Conservation (phyloP, 92 coral and sea anemone species). For the Phenganax subtilis region DNA sequence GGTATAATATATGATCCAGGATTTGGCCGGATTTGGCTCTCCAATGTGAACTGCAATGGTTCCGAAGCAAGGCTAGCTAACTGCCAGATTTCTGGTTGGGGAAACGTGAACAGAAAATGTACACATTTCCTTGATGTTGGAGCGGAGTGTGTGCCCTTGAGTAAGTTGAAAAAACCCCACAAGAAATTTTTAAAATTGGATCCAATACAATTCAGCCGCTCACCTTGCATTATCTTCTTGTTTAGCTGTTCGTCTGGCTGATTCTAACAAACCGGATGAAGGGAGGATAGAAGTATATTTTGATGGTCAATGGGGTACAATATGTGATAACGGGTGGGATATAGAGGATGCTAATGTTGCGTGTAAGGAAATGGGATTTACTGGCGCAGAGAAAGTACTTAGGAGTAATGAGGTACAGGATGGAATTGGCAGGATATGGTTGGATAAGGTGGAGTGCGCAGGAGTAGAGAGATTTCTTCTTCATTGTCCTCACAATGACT, state of each 20-base stretch:
- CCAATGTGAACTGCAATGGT: slow-evolving; percentile 15
- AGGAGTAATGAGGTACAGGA: slow-evolving; percentile 1
- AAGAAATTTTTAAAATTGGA: neutral
- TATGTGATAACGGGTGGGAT: slow-evolving; percentile 37
- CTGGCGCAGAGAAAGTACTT: slow-evolving; percentile 16
- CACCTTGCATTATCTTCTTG: neutral
- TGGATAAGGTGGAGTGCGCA: slow-evolving; percentile 20
- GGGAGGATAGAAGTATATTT: slow-evolving; percentile 31
- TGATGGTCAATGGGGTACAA: slow-evolving; percentile 38
- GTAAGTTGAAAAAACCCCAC: neutral
- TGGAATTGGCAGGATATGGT: slow-evolving; percentile 32
- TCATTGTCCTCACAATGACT: slow-evolving; percentile 11
- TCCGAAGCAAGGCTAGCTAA: slow-evolving; percentile 28
- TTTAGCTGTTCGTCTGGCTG: slow-evolving; percentile 32
- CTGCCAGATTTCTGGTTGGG: slow-evolving; percentile 29
- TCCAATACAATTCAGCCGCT: neutral
- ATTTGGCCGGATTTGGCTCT: slow-evolving; percentile 22
- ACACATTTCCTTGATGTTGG: slow-evolving; percentile 21
- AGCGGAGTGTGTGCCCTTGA: slow-evolving; percentile 12
- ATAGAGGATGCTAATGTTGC: slow-evolving; percentile 15
- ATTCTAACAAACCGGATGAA: slow-evolving; percentile 33
- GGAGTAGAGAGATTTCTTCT: slow-evolving; percentile 2
- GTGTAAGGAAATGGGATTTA: slow-evolving; percentile 24
- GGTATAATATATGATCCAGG: slow-evolving; percentile 10
- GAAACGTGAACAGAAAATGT: slow-evolving; percentile 1